Percentiles rank a stretch among this genome's conserved stretches.
These are phyloP conservation scores for Drosophila pandora DNA, from an alignment of 1,140 invertebrate species.

Conservation along the genomic window DNA sequence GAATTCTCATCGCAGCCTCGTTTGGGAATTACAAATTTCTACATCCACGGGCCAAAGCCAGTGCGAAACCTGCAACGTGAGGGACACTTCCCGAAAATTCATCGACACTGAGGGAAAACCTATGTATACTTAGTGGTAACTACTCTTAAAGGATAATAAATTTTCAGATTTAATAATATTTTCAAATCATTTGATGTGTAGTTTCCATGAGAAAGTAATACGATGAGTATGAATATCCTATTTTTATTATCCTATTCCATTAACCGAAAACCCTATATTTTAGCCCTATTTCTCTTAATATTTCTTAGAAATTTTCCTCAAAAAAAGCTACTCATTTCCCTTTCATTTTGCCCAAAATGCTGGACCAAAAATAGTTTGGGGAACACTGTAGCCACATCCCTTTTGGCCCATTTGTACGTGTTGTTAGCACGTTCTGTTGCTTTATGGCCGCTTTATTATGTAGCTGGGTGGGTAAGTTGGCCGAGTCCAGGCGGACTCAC, in stretches of 20 bases:
- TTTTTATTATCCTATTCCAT: no score
- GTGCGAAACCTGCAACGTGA: conserved; percentile 12
- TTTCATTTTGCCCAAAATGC: conserved; percentile 4
- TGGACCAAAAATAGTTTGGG: conserved; percentile 42
- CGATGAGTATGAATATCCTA: no score
- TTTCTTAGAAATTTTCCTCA: no score
- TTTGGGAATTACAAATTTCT: conserved; percentile 67
- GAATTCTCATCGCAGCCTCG: conserved; percentile 45
- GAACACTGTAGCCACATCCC: conserved; percentile 37
- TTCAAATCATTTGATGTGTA: no score
- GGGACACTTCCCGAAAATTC: conserved; percentile 35
- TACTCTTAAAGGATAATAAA: not conserved
- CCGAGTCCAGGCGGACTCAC: conserved; percentile 9
- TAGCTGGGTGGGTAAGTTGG: conserved; percentile 22
- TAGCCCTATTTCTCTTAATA: no score
- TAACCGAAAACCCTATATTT: no score
- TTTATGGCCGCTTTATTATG: conserved; percentile 80
- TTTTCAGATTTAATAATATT: no score
- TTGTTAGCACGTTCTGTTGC: conserved; percentile 74
- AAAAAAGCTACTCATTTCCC: conserved; percentile 4
- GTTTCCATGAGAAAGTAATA: no score
- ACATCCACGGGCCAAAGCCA: conserved; percentile 21
- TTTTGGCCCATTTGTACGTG: conserved; percentile 80
- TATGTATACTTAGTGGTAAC: not conserved
- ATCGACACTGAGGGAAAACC: not conserved